Evolutionary conservation across 2,113 vertebrate species (phyloP).

Genomic region (Sus scrofa): T2T-Sscrofa CM000824.6:76758501-76759000

Average conservation of each 20-base stretch:
- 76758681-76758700: background rate
- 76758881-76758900: background rate
- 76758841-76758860: background rate
- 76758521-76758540: background rate
- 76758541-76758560: background rate
- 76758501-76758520: background rate
- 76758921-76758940: background rate
- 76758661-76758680: background rate
- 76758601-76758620: background rate
- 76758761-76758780: background rate
- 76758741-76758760: background rate
- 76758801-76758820: background rate
- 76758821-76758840: background rate
- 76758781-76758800: background rate
- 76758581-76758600: background rate
- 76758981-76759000: background rate
- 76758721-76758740: background rate
- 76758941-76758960: background rate
- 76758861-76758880: background rate
- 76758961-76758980: background rate
- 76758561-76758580: background rate
- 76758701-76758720: background rate
- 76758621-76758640: background rate
- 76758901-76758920: slow-evolving; percentile 1
- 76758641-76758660: background rate